Base-by-base conservation (phyloP, 2,888 invertebrate species). In the Drosophila paracracens region DNA sequence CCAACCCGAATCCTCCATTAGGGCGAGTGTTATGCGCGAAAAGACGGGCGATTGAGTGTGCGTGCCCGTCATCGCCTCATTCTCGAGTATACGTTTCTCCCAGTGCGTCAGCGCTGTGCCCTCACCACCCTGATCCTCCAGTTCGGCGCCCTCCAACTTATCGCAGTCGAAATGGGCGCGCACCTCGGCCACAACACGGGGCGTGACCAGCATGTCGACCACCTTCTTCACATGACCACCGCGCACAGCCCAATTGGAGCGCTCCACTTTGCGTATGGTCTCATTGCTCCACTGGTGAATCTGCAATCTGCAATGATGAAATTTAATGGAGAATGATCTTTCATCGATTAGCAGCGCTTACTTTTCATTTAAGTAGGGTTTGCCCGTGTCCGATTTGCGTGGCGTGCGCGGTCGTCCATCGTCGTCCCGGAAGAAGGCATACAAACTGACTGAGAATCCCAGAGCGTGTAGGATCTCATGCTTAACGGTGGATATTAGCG, bases 1-100 rank as follows among this genome's bases (percentile, higher is more conserved):
- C 99, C 98, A 99, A 70, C 99, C 99, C 0, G 99, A 99, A 92
- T 99, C 99, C 92, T 99, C 99, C 98, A 99, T 97, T 76, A 99
- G 94, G 0, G 99, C 99, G 77, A 99, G 94, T 0, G 99, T 99
- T 63, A 99, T 96, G 27, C 98, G 94, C 1, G 99, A 99, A 93
- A 99, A 99, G 0, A 98, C 98, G 0, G 99, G 98, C 94, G 99
- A 98, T 93, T 99, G 99, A 0, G 99, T 99, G 93, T 99, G 99
- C 0, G 99, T 99, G 2, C 99, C 99, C 0, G 99, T 99, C 99
- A 99, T 99, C 0, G 99, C 99, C 94, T 99, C 99, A 93, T 99
- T 99, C 97, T 99, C 99, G 92, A 99, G 98, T 2, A 99, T 96
- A 63, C 99, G 94, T 92, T 99, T 99, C 93, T 99, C 99, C 99